Conservation (phyloP, 2,888 invertebrate genomes). For the Allacma fusca region DNA sequence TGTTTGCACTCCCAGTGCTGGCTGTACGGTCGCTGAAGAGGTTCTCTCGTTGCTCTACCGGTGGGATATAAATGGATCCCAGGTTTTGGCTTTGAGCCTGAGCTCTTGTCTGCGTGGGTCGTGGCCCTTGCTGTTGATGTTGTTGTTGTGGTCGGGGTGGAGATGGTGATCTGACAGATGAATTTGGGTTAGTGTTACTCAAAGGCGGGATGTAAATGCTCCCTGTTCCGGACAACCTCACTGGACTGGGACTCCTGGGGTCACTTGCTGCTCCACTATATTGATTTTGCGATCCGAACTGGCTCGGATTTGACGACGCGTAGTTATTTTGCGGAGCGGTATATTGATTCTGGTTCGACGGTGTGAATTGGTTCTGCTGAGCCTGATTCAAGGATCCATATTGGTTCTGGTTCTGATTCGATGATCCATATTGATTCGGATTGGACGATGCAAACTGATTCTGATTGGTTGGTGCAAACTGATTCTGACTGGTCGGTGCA, state of each 20-base stretch:
- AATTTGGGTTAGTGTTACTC: not conserved
- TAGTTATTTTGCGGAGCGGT: no score
- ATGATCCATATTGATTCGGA: no score
- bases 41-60: conserved; percentile 51
- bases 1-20: not conserved
- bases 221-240: no score
- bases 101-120: conserved; percentile 52
- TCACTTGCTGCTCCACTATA: no score
- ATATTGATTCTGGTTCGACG: no score
- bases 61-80: conserved; percentile 63
- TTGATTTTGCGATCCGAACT: no score
- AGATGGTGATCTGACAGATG: no score
- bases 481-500: conserved; percentile 1
- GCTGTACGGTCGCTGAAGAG: conserved; percentile 32
- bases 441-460: not conserved
- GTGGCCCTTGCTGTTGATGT: conserved; percentile 29
- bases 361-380: no score
- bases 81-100: conserved; percentile 58
- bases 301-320: no score
- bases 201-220: no score
- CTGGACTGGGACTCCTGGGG: no score
- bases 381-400: no score
- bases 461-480: not conserved
- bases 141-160: not conserved
- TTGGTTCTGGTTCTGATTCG: not conserved